Base-by-base conservation (phyloP, 2,797 vertebrate species). In the Mormyrops boulengeri region DNA sequence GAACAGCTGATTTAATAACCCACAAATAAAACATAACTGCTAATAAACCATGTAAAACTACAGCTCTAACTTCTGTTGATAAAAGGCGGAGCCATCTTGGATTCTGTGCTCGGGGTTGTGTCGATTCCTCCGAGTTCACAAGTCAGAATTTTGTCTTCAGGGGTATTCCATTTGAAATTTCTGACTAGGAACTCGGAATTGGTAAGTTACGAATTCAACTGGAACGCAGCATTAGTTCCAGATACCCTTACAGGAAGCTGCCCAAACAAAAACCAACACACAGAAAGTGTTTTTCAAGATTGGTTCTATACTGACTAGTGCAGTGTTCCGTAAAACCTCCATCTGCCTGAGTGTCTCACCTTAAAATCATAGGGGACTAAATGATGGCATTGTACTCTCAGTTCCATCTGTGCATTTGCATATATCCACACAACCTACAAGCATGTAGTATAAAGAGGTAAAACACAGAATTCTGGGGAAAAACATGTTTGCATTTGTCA, bases 321-420 rank as follows among this genome's bases (percentile, higher is more conserved):
- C 55, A 38, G 22, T 38, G 50, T 85, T 85, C 50, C 50, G 19
- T 87, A 55, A 87, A 57, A 87, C n/a, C 41, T 50, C 82, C 82
- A 85, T 85, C 41, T 84, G 73, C 69, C 52, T 57, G 30, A n/a
- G 30, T 85, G 82, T 85, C 82, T 50, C 19, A 85, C 82, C 69
- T 66, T 30, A 34, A 34, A 52, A 26, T 44, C 66, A 88, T 47
- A 30, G 30, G 88, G 50, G 69, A 57, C 50, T 52, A 77, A 55
- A 26, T 60, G 19, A 77, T 22, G 34, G 88, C 50, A 89, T 14
- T 55, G 73, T 44, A 17, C 88, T 80, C 26, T 55, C 49, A 41
- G 26, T 7, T 52, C 38, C 69, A 88, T 52, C 88, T 88, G 88
- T 34, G 49, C 50, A 88, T 88, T 88, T 88, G 88, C 88, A 88